Evolutionary conservation across 2,888 invertebrate species (phyloP).

Genomic region (Drosophila niveifrons): DNA sequence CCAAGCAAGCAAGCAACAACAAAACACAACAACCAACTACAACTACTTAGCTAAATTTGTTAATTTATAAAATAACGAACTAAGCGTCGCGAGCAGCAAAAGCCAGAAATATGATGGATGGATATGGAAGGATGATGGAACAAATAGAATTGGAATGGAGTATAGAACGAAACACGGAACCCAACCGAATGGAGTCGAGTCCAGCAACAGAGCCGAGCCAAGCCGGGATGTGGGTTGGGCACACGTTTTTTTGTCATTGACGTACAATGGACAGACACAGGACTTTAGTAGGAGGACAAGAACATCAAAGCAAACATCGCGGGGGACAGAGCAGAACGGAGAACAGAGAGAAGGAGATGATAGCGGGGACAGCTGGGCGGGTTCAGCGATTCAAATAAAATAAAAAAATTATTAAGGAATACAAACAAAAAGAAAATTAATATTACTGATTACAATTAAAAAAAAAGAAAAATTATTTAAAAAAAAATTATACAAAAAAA

Average conservation of each 20-base stretch:
- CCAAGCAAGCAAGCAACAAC: conserved; percentile 50
- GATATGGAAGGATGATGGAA: conserved; percentile 26
- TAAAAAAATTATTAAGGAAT: conserved; percentile 43
- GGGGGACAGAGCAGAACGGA: conserved; percentile 5
- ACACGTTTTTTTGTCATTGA: conserved; percentile 11
- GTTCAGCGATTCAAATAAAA: conserved; percentile 63
- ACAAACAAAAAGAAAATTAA: conserved; percentile 64
- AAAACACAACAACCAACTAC: conserved; percentile 69
- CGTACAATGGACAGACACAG: conserved; percentile 13
- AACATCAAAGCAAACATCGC: conserved; percentile 7
- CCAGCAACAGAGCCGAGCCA: conserved; percentile 1
- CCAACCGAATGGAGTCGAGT: conserved; percentile 6
- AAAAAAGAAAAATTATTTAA: conserved; percentile 62
- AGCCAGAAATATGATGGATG: conserved; percentile 59
- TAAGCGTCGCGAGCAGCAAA: conserved; percentile 67
- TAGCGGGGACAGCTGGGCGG: conserved; percentile 54
- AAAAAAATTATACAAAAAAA: conserved; percentile 71
- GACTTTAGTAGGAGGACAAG: conserved; percentile 18
- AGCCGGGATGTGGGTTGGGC: conserved; percentile 24
- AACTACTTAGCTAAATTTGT: conserved; percentile 80
- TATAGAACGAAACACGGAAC: conserved; percentile 17
- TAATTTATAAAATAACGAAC: conserved; percentile 81
- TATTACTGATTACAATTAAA: conserved; percentile 77
- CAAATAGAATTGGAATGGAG: conserved; percentile 20
- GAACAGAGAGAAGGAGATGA: conserved; percentile 5